Conservation (phyloP, 2,113 vertebrate genomes). For the Gymnogyps californianus region DNA sequence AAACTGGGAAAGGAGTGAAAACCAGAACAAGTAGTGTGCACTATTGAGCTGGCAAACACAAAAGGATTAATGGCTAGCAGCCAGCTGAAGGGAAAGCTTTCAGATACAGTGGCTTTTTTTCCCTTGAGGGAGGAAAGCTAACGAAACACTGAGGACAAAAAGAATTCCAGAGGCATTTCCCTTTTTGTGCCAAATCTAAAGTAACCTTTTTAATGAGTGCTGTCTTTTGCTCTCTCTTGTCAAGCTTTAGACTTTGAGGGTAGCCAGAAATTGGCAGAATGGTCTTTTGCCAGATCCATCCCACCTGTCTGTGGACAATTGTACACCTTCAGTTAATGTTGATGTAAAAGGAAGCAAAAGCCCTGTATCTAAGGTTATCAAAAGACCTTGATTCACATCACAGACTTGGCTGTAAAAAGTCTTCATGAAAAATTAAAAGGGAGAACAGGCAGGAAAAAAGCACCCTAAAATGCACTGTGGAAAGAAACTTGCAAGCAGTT, state of each 20-base stretch:
- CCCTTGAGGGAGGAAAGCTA: slow-evolving; percentile 28
- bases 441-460: not conserved
- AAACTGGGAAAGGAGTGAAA: slow-evolving; percentile 10
- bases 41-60: slow-evolving; percentile 40
- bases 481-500: not conserved
- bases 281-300: not conserved
- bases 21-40: slow-evolving; percentile 1
- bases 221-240: slow-evolving; percentile 12
- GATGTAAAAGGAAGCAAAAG: not conserved
- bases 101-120: slow-evolving; percentile 32
- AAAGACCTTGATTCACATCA: not conserved
- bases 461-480: not conserved
- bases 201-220: slow-evolving; percentile 28
- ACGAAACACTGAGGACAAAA: slow-evolving; percentile 3
- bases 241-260: not conserved
- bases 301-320: not conserved
- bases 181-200: slow-evolving; percentile 43
- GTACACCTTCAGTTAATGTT: not conserved
- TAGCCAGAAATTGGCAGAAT: not conserved
- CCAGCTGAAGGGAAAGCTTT: slow-evolving; percentile 45
- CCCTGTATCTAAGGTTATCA: not conserved
- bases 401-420: not conserved
- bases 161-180: slow-evolving; percentile 31
- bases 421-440: not conserved
- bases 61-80: slow-evolving; percentile 52